A percentile compares a stretch with the other conserved stretches of the same genome.
Conservation (phyloP, 2,888 invertebrate species). For the Nysson spinosus region DNA sequence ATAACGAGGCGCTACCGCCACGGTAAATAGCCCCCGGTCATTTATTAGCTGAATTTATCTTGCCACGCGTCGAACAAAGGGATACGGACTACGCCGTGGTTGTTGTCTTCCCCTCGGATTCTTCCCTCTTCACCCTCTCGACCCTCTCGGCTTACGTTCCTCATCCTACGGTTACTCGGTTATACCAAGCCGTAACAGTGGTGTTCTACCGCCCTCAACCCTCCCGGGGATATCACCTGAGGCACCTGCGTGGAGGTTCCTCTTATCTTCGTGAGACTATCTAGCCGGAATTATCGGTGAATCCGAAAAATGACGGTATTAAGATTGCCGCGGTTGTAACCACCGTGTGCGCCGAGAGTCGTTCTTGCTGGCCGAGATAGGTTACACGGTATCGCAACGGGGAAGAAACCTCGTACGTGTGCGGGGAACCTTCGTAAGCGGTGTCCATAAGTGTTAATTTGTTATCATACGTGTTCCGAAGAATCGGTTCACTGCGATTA, state of each 20-base stretch:
- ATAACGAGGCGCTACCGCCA: conserved; percentile 76
- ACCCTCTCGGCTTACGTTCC: conserved; percentile 5
- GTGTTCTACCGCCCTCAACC: conserved; percentile 24
- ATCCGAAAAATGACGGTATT: conserved; percentile 57
- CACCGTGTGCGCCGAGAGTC: not conserved
- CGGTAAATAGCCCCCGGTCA: conserved; percentile 71
- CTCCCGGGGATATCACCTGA: conserved; percentile 33
- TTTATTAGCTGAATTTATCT: conserved; percentile 73
- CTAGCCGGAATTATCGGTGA: conserved; percentile 49
- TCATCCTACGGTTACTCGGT: conserved; percentile 6
- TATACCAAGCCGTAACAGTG: not conserved
- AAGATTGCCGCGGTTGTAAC: conserved; percentile 38
- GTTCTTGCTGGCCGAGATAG: not conserved
- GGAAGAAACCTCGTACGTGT: too few species aligned
- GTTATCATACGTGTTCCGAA: conserved; percentile 39
- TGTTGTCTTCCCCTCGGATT: conserved; percentile 44
- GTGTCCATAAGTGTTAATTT: conserved; percentile 30
- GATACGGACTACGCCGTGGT: conserved; percentile 56
- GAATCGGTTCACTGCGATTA: conserved; percentile 9
- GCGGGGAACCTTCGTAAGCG: conserved; percentile 30
- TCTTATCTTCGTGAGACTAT: conserved; percentile 55
- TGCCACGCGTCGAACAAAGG: conserved; percentile 71
- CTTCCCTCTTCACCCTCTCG: not conserved
- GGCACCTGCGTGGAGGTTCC: conserved; percentile 53
- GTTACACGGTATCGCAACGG: too few species aligned